Conservation (phyloP, 2,113 vertebrate species). For the Bathybates hornii region DNA sequence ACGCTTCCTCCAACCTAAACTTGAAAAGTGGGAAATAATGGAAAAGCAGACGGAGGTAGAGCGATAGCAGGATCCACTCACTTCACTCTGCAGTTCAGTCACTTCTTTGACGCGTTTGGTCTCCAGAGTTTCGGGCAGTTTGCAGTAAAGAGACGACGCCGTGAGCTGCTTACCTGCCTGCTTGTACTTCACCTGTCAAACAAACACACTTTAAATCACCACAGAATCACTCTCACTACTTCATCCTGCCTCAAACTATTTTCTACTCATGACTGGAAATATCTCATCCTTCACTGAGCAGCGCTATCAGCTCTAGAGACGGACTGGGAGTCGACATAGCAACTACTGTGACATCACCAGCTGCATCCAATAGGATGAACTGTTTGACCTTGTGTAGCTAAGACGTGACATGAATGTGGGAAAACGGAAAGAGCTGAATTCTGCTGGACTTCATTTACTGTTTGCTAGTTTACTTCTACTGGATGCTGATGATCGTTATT, state of each 20-base stretch:
- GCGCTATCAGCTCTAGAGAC: neutral
- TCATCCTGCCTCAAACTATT: neutral
- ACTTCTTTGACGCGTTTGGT: conserved; percentile 79
- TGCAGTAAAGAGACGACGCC: conserved; percentile 75
- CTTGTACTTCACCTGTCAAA: conserved; percentile 82
- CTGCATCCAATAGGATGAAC: neutral
- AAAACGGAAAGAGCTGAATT: accelerated
- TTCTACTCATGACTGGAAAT: neutral
- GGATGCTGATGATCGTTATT: neutral
- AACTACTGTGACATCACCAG: neutral
- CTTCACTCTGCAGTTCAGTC: conserved; percentile 81
- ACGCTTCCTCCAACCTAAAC: too few species aligned
- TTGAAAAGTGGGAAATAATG: neutral
- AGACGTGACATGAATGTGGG: too few species aligned
- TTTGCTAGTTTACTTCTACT: neutral
- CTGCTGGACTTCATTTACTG: neutral
- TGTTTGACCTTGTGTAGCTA: accelerated
- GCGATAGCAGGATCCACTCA: conserved; percentile 27
- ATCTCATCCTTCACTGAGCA: neutral
- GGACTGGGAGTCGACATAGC: neutral
- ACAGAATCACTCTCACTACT: neutral
- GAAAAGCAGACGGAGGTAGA: neutral
- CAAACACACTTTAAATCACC: neutral
- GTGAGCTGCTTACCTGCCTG: conserved; percentile 73
- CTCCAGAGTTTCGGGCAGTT: conserved; percentile 85